Base-by-base conservation (phyloP, 2,888 invertebrate genomes). In the Heliconius hortense region DNA sequence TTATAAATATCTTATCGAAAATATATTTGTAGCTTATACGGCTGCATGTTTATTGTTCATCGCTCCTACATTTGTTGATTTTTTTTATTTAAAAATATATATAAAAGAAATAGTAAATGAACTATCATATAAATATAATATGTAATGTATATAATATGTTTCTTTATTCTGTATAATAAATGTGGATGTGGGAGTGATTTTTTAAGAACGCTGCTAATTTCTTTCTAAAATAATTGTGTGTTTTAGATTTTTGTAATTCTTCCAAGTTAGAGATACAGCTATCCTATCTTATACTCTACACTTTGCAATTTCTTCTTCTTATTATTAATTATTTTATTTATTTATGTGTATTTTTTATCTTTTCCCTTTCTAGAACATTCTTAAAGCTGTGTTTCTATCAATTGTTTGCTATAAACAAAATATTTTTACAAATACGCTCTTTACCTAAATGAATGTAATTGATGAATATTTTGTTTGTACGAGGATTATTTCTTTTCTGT, bases 11-110 rank as follows among this genome's bases (percentile, higher is more conserved):
- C 26, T 70, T n/a, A 8, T 18, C 18, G 60, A 71, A 73, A 77
- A 75, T 78, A 74, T 79, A 77, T 77, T 79, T 79, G 80, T 81
- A 75, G 78, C 77, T 79, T 79, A 53, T 79, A 80, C 76, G 78
- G 79, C 79, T 80, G 79, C 80, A 79, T 79, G 80, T 76, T 73
- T 74, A 66, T 43, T 72, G 59, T 66, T 69, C 76, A 74, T 80
- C 78, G 79, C 72, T 79, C 75, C 77, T 70, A 74, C 78, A 78
- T 79, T 76, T 53, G 43, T 43, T 15, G n/a, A 48, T n/a, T n/a
- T n/a, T n/a, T n/a, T n/a, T n/a, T 18, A n/a, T 69, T 10, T 31
- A 31, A 63, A 18, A 8, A 8, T 4, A 5, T 18, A 26, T 74
- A 31, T 18, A 62, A 60, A 53, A 15, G 24, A 24, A 7, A 35